Evolutionary conservation across 2,797 vertebrate genomes (phyloP), one percentile per base, ranked within the genome.

Genomic region (Leucoraja ocellata): DNA sequence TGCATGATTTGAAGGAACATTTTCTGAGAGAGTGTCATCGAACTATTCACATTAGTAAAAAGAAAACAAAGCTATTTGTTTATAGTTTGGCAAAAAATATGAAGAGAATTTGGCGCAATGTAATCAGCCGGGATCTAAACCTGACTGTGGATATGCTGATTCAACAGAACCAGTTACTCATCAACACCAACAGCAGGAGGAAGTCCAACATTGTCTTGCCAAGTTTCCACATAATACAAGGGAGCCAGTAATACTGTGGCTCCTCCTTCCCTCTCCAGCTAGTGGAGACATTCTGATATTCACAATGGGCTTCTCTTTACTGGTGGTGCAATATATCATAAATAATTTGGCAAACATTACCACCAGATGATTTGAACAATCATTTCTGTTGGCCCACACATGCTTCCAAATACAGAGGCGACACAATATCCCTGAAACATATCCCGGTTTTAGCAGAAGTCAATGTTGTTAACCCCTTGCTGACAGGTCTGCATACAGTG

Each of bases 131-230:
- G 97, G 97, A 97, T 96, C 95, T 94, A 94, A 95, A 95, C 95
- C 94, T 97, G 97, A 98, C 96, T 94, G 94, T 97, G 97, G 96
- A 97, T 96, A 96, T 97, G 97, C 98, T 98, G 97, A 98, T 96
- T 97, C 96, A 94, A 96, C 97, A 97, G 96, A 97, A 97, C 95
- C 95, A 96, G 97, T 97, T 97, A 97, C 97, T 97, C 96, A 97
- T 95, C 96, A 93, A 96, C 96, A 96, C 95, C 96, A 95, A 94
- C 95, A 95, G 94, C 94, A 94, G 96, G 95, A 95, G 94, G 88
- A 94, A 94, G 95, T 96, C 96, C 95, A 95, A 96, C 94, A 93
- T 94, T 93, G 95, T 94, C 78, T 94, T 95, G 96, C 95, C 96
- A 96, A 95, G 95, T 95, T 77, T 93, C 96, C 95, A 96, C 95